Evolutionary conservation across 1,140 invertebrate genomes (phyloP).

Genomic region (Brachionus koreanus): DNA sequence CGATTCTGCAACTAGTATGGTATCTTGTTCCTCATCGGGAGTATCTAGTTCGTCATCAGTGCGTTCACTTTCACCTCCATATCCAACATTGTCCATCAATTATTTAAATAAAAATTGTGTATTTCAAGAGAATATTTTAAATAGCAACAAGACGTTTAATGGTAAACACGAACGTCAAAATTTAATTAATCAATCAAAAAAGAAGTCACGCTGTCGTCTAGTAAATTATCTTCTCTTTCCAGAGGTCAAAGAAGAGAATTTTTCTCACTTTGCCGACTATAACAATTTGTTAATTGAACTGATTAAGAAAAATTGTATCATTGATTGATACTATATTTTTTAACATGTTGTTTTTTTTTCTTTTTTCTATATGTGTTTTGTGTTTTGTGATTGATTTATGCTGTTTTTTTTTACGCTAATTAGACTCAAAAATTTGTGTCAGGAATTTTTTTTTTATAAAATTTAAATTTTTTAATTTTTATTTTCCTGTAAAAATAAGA

Average conservation of each 20-base stretch:
- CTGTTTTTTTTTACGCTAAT: not conserved
- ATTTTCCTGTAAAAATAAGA: not conserved
- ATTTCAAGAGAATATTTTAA: not conserved
- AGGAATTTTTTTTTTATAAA: not conserved
- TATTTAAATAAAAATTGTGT: constrained; percentile 33
- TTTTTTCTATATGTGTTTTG: not conserved
- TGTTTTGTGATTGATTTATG: not conserved
- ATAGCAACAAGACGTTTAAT: not conserved
- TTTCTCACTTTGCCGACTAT: not conserved
- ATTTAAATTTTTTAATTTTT: not conserved
- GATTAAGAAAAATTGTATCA: constrained; percentile 41
- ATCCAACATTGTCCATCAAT: not conserved
- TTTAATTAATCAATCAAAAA: not conserved
- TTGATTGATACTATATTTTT: not conserved
- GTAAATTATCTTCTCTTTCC: constrained; percentile 39
- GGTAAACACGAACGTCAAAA: not conserved
- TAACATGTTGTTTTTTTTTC: not conserved
- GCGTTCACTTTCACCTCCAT: not conserved
- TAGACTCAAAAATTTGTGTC: not conserved
- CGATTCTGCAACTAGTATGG: not conserved
- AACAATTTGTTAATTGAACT: constrained; percentile 7
- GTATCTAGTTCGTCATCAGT: constrained; percentile 11
- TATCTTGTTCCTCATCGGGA: not conserved
- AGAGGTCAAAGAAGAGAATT: constrained; percentile 18
- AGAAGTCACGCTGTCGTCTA: not conserved